phyloP scores from a whole-genome alignment of 2,797 vertebrate genomes.

The Falco novaeseelandiae region DNA sequence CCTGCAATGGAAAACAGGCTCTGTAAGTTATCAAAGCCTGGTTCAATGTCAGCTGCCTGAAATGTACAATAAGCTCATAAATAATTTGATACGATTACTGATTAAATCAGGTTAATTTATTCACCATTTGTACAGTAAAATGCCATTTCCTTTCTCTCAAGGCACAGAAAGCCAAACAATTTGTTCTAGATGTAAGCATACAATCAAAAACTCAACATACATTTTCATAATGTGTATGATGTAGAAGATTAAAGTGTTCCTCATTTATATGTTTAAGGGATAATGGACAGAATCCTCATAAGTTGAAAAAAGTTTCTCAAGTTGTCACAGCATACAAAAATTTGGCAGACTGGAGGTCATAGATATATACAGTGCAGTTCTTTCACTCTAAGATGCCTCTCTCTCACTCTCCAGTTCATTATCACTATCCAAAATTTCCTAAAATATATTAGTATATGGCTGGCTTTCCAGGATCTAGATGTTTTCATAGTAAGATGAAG shows the following conservation, averaged over 20 bases:
- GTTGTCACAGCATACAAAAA: not conserved
- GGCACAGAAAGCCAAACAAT: not conserved
- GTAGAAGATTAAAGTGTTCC: not conserved
- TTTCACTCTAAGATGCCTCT: not conserved
- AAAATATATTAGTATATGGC: not conserved
- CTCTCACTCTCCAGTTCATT: not conserved
- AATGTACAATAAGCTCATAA: not conserved
- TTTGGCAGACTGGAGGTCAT: not conserved
- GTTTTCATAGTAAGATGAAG: not conserved
- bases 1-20: constrained; percentile 78
- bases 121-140: not conserved
- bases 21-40: not conserved
- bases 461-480: not conserved
- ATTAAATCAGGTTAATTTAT: not conserved
- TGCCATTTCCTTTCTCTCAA: not conserved
- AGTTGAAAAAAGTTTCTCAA: not conserved
- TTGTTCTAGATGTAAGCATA: not conserved
- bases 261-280: not conserved
- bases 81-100: not conserved
- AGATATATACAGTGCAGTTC: not conserved
- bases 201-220: not conserved
- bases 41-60: not conserved
- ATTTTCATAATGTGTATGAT: not conserved
- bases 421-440: not conserved
- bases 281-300: not conserved